Conservation (phyloP, 2,113 vertebrate genomes). For the Eulemur rufifrons region DNA sequence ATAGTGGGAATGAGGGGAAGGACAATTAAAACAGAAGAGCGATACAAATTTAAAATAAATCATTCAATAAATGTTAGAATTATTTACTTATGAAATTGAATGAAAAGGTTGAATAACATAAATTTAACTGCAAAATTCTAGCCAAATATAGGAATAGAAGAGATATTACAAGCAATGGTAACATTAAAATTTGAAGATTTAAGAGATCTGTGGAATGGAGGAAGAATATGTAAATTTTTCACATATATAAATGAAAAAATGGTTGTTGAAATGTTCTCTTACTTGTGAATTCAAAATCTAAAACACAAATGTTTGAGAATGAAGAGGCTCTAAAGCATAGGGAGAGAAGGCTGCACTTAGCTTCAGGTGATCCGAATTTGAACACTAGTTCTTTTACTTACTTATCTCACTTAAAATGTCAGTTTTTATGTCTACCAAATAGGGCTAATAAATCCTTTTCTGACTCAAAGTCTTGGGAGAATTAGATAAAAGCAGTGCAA, state of each 20-base stretch:
- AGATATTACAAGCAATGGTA: neutral
- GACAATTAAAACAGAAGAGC: neutral
- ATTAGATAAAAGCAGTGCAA: neutral
- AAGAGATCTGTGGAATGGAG: neutral
- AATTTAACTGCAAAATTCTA: neutral
- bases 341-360: neutral
- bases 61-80: neutral
- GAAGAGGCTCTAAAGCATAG: neutral
- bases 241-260: neutral
- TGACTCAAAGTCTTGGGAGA: neutral
- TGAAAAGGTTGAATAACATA: neutral
- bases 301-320: neutral
- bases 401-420: neutral
- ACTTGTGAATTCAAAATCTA: neutral
- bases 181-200: neutral
- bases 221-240: neutral
- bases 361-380: neutral
- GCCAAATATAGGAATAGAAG: neutral
- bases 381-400: neutral
- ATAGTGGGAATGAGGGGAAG: neutral
- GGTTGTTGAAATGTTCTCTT: neutral
- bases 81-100: neutral
- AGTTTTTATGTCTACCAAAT: neutral
- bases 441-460: neutral
- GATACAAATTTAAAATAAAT: neutral